phyloP scores from a whole-genome alignment of 2,888 invertebrate genomes.

The Agriopis marginaria region DNA sequence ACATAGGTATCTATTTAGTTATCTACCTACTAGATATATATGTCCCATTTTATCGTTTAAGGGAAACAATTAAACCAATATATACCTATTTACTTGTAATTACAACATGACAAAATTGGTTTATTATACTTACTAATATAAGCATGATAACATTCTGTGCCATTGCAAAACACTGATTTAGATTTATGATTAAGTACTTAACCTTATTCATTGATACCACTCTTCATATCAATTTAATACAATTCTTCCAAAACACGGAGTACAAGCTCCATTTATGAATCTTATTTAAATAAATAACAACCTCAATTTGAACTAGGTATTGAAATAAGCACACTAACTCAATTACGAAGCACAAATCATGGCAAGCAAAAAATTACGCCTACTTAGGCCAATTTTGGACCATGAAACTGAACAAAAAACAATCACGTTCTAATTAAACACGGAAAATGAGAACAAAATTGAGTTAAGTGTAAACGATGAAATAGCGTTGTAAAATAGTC shows the following conservation, averaged over 20 bases:
- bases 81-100: background rate
- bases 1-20: background rate
- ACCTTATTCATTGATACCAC: background rate
- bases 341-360: slow-evolving; percentile 27
- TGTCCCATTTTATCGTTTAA: slow-evolving; percentile 8
- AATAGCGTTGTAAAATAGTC: slow-evolving; percentile 29
- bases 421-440: slow-evolving; percentile 39
- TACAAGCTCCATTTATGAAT: background rate
- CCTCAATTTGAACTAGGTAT: slow-evolving; percentile 12
- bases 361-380: slow-evolving; percentile 36
- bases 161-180: background rate
- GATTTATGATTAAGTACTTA: background rate
- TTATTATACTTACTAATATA: background rate
- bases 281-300: slow-evolving; percentile 22
- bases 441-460: slow-evolving; percentile 30
- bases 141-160: background rate
- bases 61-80: slow-evolving; percentile 6
- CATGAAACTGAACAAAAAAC: slow-evolving; percentile 44
- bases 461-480: background rate
- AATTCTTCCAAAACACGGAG: background rate
- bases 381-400: slow-evolving; percentile 37
- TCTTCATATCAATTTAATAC: background rate
- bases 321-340: slow-evolving; percentile 18
- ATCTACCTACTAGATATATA: background rate
- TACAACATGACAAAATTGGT: background rate